Evolutionary conservation across 2,113 vertebrate species (phyloP).

Genomic region (Cariama cristata): DNA sequence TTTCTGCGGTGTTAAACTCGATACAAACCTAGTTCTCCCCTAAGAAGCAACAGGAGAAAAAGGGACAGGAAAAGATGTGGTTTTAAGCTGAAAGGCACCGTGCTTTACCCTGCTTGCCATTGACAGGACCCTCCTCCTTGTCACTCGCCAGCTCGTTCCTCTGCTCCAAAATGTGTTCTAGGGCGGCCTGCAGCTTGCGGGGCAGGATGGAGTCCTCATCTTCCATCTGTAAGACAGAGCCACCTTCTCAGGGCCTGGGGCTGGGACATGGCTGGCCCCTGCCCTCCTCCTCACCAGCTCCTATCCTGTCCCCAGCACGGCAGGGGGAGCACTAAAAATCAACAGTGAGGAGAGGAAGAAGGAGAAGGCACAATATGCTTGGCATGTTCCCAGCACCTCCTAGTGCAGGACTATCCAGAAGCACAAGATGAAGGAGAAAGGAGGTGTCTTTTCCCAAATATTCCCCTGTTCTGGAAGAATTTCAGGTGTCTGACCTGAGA

Average conservation of each 20-base stretch:
- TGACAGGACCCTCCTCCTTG: slow-evolving; percentile 78
- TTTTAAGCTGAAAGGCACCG: not conserved
- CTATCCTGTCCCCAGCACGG: not conserved
- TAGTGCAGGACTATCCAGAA: not conserved
- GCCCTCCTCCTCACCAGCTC: not conserved
- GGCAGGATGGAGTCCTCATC: slow-evolving; percentile 96
- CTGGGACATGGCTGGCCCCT: not conserved
- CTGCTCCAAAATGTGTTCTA: slow-evolving; percentile 92
- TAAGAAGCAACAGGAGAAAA: not conserved
- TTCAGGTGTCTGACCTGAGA: rapidly evolving
- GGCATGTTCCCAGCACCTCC: not conserved
- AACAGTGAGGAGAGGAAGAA: not conserved
- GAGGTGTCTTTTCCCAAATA: not conserved
- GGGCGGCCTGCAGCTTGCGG: slow-evolving; percentile 91
- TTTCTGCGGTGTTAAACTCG: not conserved
- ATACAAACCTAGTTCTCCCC: not conserved
- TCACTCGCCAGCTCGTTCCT: slow-evolving; percentile 88
- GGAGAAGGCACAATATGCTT: not conserved
- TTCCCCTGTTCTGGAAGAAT: not conserved
- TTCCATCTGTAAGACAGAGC: slow-evolving; percentile 85
- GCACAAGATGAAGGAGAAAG: not conserved
- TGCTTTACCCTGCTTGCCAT: slow-evolving; percentile 76
- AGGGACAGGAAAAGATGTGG: not conserved
- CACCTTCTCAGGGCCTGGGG: not conserved
- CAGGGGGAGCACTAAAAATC: not conserved